A percentile compares a stretch with the other conserved stretches of the same genome.
Evolutionary conservation across 2,113 vertebrate genomes (phyloP).

Genomic region (Gallinago media): DNA sequence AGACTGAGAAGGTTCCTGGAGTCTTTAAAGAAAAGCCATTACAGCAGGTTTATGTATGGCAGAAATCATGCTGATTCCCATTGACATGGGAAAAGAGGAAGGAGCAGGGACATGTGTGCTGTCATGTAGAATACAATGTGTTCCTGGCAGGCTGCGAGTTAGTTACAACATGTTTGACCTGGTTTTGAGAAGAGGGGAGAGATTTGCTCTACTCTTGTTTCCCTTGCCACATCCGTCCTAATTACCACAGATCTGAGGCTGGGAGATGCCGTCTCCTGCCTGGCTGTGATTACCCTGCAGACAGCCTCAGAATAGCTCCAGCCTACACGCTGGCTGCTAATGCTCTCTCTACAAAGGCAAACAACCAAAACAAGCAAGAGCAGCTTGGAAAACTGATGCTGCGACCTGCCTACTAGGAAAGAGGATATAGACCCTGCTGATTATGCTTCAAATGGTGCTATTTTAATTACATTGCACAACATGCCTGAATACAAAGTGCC

Average conservation of each 20-base stretch:
- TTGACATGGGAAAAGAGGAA: neutral
- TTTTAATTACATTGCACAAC: neutral
- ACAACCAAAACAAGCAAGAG: neutral
- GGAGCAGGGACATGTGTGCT: neutral
- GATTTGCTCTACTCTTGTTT: neutral
- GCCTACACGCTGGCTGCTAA: neutral
- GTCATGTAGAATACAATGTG: neutral
- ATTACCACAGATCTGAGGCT: neutral
- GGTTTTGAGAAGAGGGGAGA: neutral
- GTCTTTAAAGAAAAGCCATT: neutral
- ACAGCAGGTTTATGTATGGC: neutral
- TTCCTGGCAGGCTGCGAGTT: neutral
- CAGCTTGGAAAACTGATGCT: neutral
- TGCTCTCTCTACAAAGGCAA: neutral
- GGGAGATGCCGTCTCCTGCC: neutral
- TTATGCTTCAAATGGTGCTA: neutral
- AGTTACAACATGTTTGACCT: neutral
- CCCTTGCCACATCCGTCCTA: neutral
- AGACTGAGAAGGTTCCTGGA: neutral
- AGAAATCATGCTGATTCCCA: neutral
- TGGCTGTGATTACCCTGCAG: slow-evolving; percentile 2
- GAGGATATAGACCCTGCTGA: neutral
- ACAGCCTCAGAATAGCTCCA: slow-evolving; percentile 32
- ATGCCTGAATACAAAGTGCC: neutral
- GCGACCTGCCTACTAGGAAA: neutral